Evolutionary conservation across 64 coral and sea anemone genomes (phyloP).

Genomic region (Trachythela sp.): DNA sequence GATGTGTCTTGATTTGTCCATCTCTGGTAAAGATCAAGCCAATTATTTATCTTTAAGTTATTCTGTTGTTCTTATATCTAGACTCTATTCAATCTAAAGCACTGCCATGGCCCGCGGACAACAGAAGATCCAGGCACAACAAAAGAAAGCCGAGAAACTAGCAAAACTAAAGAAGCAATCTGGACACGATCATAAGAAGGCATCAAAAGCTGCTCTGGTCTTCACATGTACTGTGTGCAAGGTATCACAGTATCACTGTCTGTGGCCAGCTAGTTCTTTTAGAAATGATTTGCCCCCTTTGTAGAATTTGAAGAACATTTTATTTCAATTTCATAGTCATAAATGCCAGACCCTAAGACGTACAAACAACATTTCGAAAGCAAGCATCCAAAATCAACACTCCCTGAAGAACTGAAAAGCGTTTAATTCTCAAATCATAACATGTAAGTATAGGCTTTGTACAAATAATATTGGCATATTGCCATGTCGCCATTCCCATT

Average conservation of each 20-base stretch:
- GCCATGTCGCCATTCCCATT: too few species aligned
- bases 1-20: too few species aligned
- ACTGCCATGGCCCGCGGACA: conserved; percentile 80
- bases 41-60: too few species aligned
- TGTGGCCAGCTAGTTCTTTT: background rate
- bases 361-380: conserved; percentile 97
- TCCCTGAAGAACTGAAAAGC: conserved; percentile 60
- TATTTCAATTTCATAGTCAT: conserved; percentile 51
- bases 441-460: too few species aligned
- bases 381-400: conserved; percentile 74
- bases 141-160: conserved; percentile 77
- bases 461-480: too few species aligned
- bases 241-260: too few species aligned
- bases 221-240: conserved; percentile 87
- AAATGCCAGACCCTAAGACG: conserved; percentile 98
- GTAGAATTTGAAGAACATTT: background rate
- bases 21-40: too few species aligned
- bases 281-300: background rate
- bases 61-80: too few species aligned
- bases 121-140: conserved; percentile 97
- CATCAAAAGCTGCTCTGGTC: conserved; percentile 63
- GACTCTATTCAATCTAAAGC: too few species aligned
- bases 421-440: background rate
- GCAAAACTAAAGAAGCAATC: conserved; percentile 79
- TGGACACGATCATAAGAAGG: conserved; percentile 73